Base-by-base conservation (phyloP, 1,140 invertebrate species). In the Drosophila sproati region DNA sequence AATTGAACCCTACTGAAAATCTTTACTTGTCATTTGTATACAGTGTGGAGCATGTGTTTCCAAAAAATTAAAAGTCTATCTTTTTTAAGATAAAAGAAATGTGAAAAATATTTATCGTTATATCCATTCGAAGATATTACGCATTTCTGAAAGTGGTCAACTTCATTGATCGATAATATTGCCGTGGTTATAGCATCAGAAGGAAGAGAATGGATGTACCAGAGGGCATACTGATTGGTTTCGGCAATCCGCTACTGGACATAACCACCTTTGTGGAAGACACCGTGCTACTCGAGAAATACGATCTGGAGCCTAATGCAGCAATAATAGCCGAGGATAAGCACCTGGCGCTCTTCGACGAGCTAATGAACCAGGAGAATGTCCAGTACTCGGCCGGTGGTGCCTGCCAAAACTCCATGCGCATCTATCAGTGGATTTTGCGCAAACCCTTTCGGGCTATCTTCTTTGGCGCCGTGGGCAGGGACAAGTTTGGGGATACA, bases 391-490 rank as follows among this genome's bases (percentile, higher is more conserved):
- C 83, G 64, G 98, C 98, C 60, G 99, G 99, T 64, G 99, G 99
- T 69, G 97, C 98, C 60, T 97, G 97, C 29, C 98, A 99, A 93
- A 99, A 99, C 94, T 94, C 97, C 0, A 93, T 99, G 77, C 94
- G 98, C 78, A 96, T 98, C 1, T 96, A 96, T 5, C 98, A 99
- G 93, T 99, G 98, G 98, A 95, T 99, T 63, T 87, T 99, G n/a
- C 94, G 95, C 41, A 95, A 95, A 77, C 96, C 97, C 2, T 95
- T 96, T 54, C 93, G 96, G 0, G 94, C 96, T n/a, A 95, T 96
- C 4, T 99, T 97, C 92, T 97, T 98, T 93, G 99, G 99, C 0
- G 98, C 97, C 86, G 97, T 99, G n/a, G 98, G 98, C 0, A 95
- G 95, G 71, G 99, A 99, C 91, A 95, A 97, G 61, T 99, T 96